Conservation (phyloP, 2,888 invertebrate species). For the Chrysolina oricalcia region DNA sequence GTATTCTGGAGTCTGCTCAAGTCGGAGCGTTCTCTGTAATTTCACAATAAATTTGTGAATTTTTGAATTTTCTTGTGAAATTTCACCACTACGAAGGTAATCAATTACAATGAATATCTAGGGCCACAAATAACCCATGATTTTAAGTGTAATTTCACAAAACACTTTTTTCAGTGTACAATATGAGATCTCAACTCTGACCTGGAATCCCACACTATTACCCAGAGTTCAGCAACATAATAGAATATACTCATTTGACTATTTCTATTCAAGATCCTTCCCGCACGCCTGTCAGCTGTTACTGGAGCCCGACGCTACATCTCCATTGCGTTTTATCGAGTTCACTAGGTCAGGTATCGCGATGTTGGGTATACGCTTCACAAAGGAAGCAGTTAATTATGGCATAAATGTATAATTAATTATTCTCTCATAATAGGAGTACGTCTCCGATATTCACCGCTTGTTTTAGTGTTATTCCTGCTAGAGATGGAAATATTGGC, state of each 20-base stretch:
- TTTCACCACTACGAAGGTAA: too few species aligned
- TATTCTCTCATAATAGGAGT: background rate
- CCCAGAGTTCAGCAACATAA: background rate
- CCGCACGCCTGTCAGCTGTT: conserved; percentile 12
- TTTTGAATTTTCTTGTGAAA: too few species aligned
- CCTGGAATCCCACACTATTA: background rate
- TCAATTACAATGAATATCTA: too few species aligned
- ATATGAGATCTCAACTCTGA: background rate
- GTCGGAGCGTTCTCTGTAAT: too few species aligned
- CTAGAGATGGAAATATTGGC: too few species aligned
- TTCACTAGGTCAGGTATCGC: background rate
- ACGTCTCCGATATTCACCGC: background rate
- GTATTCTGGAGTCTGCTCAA: too few species aligned
- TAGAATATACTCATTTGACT: background rate
- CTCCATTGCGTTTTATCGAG: background rate
- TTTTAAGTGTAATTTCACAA: too few species aligned
- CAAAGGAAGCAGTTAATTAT: background rate
- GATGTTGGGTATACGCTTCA: background rate
- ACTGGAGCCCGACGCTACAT: background rate
- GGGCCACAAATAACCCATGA: too few species aligned
- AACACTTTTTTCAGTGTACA: background rate
- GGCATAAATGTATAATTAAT: background rate
- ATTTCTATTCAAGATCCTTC: background rate
- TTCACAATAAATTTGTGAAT: too few species aligned
- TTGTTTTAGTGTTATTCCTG: background rate